These are phyloP conservation scores for Mizuhopecten yessoensis DNA, from an alignment of 1,140 invertebrate genomes.

Conservation along the genomic window DNA sequence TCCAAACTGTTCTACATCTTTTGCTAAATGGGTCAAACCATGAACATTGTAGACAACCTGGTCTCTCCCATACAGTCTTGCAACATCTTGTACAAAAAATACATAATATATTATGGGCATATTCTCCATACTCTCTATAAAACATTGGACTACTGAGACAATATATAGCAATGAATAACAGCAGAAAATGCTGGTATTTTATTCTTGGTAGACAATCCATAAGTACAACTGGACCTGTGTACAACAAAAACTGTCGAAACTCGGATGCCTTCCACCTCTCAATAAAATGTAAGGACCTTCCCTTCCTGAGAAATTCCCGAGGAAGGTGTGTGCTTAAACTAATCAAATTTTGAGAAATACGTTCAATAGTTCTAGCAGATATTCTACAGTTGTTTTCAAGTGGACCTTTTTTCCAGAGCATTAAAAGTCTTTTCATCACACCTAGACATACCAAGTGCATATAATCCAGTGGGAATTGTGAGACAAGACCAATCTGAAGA, in stretches of 20 bases:
- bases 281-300: slow-evolving; percentile 78
- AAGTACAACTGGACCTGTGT: slow-evolving; percentile 82
- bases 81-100: slow-evolving; percentile 45
- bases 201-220: slow-evolving; percentile 73
- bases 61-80: slow-evolving; percentile 47
- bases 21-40: slow-evolving; percentile 45
- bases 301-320: slow-evolving; percentile 71
- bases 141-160: slow-evolving; percentile 41
- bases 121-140: neutral
- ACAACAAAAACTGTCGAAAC: slow-evolving; percentile 83
- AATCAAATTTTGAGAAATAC: too few species aligned
- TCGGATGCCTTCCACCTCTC: slow-evolving; percentile 84
- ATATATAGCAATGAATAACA: slow-evolving; percentile 78
- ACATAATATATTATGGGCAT: slow-evolving; percentile 45
- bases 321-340: too few species aligned
- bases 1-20: slow-evolving; percentile 48
- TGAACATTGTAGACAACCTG: slow-evolving; percentile 56
- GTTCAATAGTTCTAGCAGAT: too few species aligned
- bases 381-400: too few species aligned
- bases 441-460: slow-evolving; percentile 61
- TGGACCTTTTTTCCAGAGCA: too few species aligned
- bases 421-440: too few species aligned
- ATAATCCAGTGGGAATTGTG: too few species aligned
- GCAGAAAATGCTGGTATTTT: slow-evolving; percentile 82
- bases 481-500: too few species aligned